Evolutionary conservation across 2,888 invertebrate genomes (phyloP).

Genomic region (Callimorpha dominula): DNA sequence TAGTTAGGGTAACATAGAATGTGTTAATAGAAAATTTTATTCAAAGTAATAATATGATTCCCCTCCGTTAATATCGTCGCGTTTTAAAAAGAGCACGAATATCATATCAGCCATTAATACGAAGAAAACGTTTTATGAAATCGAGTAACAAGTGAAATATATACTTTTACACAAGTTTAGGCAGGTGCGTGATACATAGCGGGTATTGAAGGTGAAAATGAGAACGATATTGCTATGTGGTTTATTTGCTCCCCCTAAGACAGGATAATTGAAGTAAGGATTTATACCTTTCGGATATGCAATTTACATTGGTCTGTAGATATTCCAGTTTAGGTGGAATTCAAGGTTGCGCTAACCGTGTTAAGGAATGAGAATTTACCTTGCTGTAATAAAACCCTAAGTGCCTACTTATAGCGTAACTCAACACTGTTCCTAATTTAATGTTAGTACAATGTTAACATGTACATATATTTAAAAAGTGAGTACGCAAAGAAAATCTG

Average conservation of each 20-base stretch:
- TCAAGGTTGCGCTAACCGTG: constrained; percentile 8
- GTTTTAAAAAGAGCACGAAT: constrained; percentile 42
- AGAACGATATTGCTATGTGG: constrained; percentile 70
- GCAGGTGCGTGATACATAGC: constrained; percentile 57
- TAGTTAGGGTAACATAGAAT: constrained; percentile 38
- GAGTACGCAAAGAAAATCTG: too few relatives aligned
- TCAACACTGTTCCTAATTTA: not conserved
- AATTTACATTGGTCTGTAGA: constrained; percentile 60
- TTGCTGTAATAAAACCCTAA: not conserved
- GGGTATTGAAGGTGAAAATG: constrained; percentile 74
- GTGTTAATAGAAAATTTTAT: constrained; percentile 36
- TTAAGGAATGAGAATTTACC: not conserved
- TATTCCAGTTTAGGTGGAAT: constrained; percentile 42
- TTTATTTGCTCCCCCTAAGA: constrained; percentile 77
- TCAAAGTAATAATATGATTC: constrained; percentile 28
- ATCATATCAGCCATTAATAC: constrained; percentile 41
- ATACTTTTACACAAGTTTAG: constrained; percentile 55
- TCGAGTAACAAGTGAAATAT: constrained; percentile 42
- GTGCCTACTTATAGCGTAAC: not conserved
- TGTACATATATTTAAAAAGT: not conserved
- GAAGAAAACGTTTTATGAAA: constrained; percentile 47
- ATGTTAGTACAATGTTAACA: not conserved
- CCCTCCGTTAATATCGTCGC: constrained; percentile 25
- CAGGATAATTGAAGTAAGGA: constrained; percentile 82
- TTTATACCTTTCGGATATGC: constrained; percentile 79